Base-by-base conservation (phyloP, 1,140 invertebrate genomes). In the Harpegnathos saltator region DNA sequence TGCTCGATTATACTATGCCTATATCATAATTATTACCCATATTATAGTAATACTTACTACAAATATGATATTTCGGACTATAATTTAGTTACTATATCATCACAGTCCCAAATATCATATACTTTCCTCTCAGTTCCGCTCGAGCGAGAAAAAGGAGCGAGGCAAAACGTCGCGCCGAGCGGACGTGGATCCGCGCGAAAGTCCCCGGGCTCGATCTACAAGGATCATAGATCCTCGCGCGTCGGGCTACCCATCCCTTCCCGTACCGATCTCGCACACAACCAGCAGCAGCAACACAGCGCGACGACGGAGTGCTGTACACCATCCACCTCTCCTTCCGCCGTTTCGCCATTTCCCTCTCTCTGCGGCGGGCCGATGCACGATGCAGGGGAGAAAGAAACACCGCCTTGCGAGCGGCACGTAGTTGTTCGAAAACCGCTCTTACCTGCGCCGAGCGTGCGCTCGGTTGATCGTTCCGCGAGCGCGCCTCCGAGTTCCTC, bases 371-470 rank as follows among this genome's bases (percentile, higher is more conserved):
- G 81, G 85, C 83, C 84, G 90, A 90, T 92, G 91, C 92, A 92
- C 85, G 88, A 87, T 88, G 91, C 90, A 90, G 88, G 91, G 90
- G 91, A 92, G 91, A 90, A 91, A 92, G 92, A 92, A 90, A 92
- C 89, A 85, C 87, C 86, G 85, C 87, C 89, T 91, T 89, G 90
- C 83, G 75, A 91, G 87, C 90, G 90, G 90, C 90, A 88, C 89
- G 90, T 92, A 92, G 92, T 92, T 88, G 91, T 85, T 92, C 89
- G 91, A 92, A 92, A 93, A 91, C 91, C 91, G 91, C 89, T 92
- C 91, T 91, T 91, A 91, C 89, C 86, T 91, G 85, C 85, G 90
- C 88, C 86, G 90, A 82, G 87, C 65, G 87, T 84, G 88, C 85
- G 87, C 77, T 88, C 86, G 85, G 72, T 87, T 75, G 71, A 83